These are phyloP conservation scores for Orthonevra nobilis DNA, from an alignment of 2,888 invertebrate genomes.

Conservation along the genomic window DNA sequence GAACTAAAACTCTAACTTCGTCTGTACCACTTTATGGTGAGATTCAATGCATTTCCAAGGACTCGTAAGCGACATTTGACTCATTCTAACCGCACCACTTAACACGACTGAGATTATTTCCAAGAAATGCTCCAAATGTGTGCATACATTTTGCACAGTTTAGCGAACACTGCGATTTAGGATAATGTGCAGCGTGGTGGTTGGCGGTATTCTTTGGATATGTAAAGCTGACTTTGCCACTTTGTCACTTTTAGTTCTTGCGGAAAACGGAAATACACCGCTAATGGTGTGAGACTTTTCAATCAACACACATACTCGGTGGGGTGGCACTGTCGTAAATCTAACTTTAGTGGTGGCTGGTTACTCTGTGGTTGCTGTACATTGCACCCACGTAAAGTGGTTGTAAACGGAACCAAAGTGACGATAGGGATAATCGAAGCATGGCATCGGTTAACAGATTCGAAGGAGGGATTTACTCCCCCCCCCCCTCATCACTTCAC, in stretches of 20 bases:
- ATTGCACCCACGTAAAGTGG: neutral
- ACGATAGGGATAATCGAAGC: slow-evolving; percentile 1
- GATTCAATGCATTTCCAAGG: no score
- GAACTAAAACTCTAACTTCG: no score
- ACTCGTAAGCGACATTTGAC: no score
- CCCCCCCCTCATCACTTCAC: neutral
- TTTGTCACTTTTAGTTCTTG: neutral
- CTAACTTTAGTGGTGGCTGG: neutral
- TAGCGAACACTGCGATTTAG: no score
- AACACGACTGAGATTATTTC: neutral
- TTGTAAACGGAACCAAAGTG: neutral
- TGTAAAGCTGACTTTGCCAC: neutral
- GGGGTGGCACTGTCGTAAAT: no score
- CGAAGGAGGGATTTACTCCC: no score
- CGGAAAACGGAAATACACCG: slow-evolving; percentile 5
- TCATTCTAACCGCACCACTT: neutral
- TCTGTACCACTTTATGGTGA: no score
- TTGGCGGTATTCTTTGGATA: neutral
- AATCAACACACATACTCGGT: slow-evolving; percentile 3
- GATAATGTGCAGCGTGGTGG: neutral
- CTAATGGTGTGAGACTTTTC: slow-evolving; percentile 17
- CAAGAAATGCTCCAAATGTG: neutral
- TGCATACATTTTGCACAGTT: neutral
- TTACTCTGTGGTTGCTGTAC: no score
- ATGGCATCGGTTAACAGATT: neutral